Conservation (phyloP, 1,140 invertebrate species). For the Sminthurides bifidus region DNA sequence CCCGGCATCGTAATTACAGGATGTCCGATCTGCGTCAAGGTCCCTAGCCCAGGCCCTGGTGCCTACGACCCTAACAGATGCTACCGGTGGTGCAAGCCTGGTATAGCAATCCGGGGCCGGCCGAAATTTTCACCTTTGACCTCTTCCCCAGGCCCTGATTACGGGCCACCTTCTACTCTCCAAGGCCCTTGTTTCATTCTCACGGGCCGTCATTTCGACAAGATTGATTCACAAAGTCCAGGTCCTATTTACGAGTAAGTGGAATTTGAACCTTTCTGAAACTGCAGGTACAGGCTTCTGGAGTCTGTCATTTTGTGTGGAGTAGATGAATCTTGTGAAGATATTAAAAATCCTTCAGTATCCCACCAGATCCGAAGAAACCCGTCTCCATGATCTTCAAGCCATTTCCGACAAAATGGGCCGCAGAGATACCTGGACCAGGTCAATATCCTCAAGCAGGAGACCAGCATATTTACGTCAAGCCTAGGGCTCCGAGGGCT, state of each 20-base stretch:
- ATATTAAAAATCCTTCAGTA: no score
- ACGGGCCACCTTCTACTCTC: background rate
- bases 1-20: no score
- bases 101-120: background rate
- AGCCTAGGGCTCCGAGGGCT: background rate
- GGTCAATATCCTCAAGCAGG: background rate
- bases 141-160: background rate
- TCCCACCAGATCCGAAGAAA: background rate
- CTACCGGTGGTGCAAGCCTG: background rate
- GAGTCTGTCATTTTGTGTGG: no score
- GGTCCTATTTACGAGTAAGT: slow-evolving; percentile 4
- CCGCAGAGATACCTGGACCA: background rate
- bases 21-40: no score
- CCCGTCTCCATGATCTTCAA: background rate
- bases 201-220: background rate
- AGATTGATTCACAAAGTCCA: background rate
- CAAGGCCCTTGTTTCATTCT: background rate
- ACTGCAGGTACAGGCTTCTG: no score
- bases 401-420: background rate
- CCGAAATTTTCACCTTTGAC: background rate
- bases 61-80: background rate
- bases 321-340: no score
- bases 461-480: background rate
- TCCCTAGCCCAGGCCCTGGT: slow-evolving; percentile 1
- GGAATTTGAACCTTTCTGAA: background rate